Evolutionary conservation across 2,113 vertebrate genomes (phyloP), one percentile per base, ranked within the genome.

Genomic region (Chaenogobius annularis): DNA sequence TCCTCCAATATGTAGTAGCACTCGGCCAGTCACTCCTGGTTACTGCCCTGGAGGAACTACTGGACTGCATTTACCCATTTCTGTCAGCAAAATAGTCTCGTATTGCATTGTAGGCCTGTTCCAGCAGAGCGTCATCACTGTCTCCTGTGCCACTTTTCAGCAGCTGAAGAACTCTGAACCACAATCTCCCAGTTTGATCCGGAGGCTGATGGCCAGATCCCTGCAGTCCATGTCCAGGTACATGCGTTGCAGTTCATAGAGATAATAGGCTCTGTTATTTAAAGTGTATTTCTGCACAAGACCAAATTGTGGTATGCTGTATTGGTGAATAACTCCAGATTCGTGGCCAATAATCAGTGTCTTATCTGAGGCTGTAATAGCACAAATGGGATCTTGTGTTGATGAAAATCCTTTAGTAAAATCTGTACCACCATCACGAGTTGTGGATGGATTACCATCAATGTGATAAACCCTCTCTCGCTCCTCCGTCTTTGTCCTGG

Each of bases 1-100:
- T 99, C 96, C 83, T 99, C 98, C 82, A 98, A 82, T 97, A 97
- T 99, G 82, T 96, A 98, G 78, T 98, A 99, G 84, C 98, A 98
- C 68, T 99, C 97, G 10, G 97, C 96, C 74, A 99, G 91, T 77
- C 96, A 93, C 75, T 97, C 96, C 89, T 98, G 95, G 87, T 98
- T 98, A 58, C 89, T 93, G n/a, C 97, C 97, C 87, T 97, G 94
- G 14, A 95, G 87, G 54, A 98, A 99, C 90, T 98, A 97, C 66
- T 97, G 95, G 50, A 97, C 95, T 23, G 98, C 96, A 83, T 95
- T 97, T 43, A 93, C 81, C 98, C 98, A 98, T 85, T 98, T 98
- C 72, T 99, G 97, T 99, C 98, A 44, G 98, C 96, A 80, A 96
- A 99, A 79, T 99, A 99, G 87, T 99, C 98, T 63, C 98, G 97